Percentiles rank a stretch among this genome's conserved stretches.
These are phyloP conservation scores for Plebejus anna DNA, from an alignment of 2,888 invertebrate genomes.

Conservation along the genomic window DNA sequence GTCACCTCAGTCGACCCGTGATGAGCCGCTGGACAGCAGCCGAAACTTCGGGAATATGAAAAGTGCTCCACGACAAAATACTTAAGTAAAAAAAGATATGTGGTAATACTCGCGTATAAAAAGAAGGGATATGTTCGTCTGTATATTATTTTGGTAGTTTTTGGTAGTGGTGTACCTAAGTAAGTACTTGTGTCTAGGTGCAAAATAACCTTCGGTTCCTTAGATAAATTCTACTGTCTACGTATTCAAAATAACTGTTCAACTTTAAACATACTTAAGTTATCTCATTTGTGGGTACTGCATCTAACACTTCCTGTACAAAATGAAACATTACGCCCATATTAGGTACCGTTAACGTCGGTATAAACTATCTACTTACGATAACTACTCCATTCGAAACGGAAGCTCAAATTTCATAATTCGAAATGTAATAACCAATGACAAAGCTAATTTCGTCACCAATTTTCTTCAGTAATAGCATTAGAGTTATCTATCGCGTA, in stretches of 20 bases:
- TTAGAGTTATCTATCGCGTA: conserved; percentile 70
- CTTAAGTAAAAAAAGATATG: no score
- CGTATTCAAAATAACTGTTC: background rate
- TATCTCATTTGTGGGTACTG: background rate
- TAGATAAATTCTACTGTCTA: background rate
- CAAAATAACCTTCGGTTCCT: background rate
- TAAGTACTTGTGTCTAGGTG: background rate
- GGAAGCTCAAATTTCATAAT: conserved; percentile 22
- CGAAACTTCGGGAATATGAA: no score
- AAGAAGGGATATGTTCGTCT: no score
- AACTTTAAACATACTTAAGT: background rate
- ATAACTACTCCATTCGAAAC: conserved; percentile 16
- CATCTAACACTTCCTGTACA: conserved; percentile 9
- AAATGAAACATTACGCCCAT: conserved; percentile 18
- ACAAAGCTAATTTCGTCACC: conserved; percentile 31
- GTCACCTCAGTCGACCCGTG: no score
- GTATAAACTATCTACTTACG: background rate
- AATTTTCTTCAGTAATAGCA: conserved; percentile 50
- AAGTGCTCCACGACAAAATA: no score
- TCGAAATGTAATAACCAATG: conserved; percentile 26
- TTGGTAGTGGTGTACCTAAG: no score
- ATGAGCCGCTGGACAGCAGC: no score
- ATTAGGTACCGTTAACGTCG: conserved; percentile 12
- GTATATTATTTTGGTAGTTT: no score
- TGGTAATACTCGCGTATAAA: no score